These are phyloP conservation scores for Drosophila funebris DNA, from an alignment of 1,140 invertebrate species.

Conservation along the genomic window DNA sequence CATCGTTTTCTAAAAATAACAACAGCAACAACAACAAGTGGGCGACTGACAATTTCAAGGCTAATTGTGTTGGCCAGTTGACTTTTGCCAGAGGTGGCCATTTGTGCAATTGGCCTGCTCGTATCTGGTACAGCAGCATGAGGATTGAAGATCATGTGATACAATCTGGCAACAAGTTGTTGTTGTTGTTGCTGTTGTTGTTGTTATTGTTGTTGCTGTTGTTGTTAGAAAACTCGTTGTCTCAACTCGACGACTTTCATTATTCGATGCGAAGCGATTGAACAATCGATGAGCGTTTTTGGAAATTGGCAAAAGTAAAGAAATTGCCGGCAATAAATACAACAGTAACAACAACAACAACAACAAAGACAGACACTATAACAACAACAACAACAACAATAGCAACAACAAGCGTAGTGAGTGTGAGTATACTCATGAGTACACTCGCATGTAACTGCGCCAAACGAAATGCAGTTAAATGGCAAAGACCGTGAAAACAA, in stretches of 20 bases:
- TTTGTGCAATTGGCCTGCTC: conserved; percentile 6
- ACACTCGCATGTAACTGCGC: conserved; percentile 1
- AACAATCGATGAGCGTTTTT: conserved; percentile 47
- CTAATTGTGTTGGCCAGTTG: conserved; percentile 23
- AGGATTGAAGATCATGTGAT: conserved; percentile 20
- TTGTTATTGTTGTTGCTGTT: conserved; percentile 8
- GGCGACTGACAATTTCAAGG: conserved; percentile 32
- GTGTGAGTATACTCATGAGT: conserved; percentile 10
- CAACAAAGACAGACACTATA: background rate
- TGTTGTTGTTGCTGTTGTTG: conserved; percentile 9
- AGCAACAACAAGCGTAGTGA: background rate
- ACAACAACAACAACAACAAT: background rate
- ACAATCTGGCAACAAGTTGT: conserved; percentile 23
- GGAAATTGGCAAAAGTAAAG: conserved; percentile 46
- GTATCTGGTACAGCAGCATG: background rate
- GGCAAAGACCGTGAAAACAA: conserved; percentile 43
- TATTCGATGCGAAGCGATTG: conserved; percentile 52
- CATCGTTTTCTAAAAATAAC: conserved; percentile 16
- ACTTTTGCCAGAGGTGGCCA: conserved; percentile 1
- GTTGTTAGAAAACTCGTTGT: conserved; percentile 55
- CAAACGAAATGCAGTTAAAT: conserved; percentile 26
- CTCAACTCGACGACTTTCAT: conserved; percentile 59
- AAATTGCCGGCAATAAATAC: conserved; percentile 46
- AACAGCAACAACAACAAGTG: conserved; percentile 4
- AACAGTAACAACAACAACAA: conserved; percentile 2